A percentile compares a stretch with the other conserved stretches of the same genome.
These are phyloP conservation scores for Bradysia coprophila DNA, from an alignment of 1,140 invertebrate genomes.

Conservation along the genomic window DNA sequence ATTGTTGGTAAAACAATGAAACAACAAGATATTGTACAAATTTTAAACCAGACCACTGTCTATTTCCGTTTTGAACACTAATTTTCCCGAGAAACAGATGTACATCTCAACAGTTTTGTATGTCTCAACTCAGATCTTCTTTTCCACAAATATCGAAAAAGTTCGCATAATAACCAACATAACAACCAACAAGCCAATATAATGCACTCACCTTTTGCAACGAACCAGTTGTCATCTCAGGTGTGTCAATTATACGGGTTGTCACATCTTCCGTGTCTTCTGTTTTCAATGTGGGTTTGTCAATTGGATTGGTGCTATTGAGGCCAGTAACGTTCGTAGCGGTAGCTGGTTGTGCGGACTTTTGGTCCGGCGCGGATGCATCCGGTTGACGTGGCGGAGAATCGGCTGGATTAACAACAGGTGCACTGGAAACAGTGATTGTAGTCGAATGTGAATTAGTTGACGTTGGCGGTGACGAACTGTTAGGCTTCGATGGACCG, in stretches of 20 bases:
- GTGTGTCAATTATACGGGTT: neutral
- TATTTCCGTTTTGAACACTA: too few relatives aligned
- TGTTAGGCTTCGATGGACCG: conserved; percentile 2
- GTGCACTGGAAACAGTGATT: neutral
- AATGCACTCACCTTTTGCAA: conserved; percentile 7
- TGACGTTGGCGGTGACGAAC: neutral
- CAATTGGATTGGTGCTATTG: neutral
- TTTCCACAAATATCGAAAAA: too few relatives aligned
- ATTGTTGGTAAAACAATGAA: too few relatives aligned
- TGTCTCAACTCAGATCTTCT: too few relatives aligned
- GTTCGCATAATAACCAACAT: too few relatives aligned
- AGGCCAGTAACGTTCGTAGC: neutral
- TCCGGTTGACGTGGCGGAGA: neutral
- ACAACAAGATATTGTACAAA: too few relatives aligned
- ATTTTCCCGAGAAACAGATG: too few relatives aligned
- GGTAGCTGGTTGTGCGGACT: neutral
- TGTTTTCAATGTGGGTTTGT: neutral
- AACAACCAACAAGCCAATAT: too few relatives aligned
- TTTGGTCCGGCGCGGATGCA: neutral
- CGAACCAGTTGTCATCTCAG: conserved; percentile 2
- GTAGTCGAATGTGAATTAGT: neutral
- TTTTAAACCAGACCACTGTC: too few relatives aligned
- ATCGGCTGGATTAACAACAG: neutral
- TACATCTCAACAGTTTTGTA: too few relatives aligned
- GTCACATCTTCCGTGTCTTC: neutral